Evolutionary conservation across 2,888 invertebrate species (phyloP).

Genomic region (Aspidapion aeneum): DNA sequence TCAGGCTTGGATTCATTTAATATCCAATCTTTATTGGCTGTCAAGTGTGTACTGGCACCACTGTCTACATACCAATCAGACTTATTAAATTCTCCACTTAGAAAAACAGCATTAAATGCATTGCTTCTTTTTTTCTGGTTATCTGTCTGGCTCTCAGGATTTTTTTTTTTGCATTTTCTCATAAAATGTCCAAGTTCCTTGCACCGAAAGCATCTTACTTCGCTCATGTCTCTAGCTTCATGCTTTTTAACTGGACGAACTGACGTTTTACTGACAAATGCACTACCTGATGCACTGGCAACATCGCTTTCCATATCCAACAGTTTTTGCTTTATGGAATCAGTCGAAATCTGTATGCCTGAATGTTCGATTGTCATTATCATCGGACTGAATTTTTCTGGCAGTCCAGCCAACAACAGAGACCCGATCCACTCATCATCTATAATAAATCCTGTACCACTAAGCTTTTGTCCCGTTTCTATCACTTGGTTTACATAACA

Average conservation of each 20-base stretch:
- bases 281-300: constrained; percentile 14
- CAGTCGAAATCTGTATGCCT: constrained; percentile 29
- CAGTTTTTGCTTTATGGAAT: constrained; percentile 33
- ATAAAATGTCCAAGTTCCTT: constrained; percentile 26
- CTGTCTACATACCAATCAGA: constrained; percentile 23
- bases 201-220: constrained; percentile 25
- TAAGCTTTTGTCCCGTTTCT: constrained; percentile 31
- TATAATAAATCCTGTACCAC: constrained; percentile 35
- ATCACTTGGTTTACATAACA: constrained; percentile 35
- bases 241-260: not conserved
- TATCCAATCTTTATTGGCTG: constrained; percentile 17
- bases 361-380: constrained; percentile 33
- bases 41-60: constrained; percentile 27
- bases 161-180: constrained; percentile 3
- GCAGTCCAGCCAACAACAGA: constrained; percentile 27
- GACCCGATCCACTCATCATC: no score
- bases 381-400: constrained; percentile 28
- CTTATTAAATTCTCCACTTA: not conserved
- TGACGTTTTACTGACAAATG: constrained; percentile 6
- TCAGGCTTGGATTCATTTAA: constrained; percentile 8
- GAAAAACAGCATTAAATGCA: not conserved
- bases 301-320: constrained; percentile 26
- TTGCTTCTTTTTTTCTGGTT: not conserved
- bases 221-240: constrained; percentile 12
- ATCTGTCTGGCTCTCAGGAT: not conserved